phyloP scores from a whole-genome alignment of 1,140 invertebrate species.

The Maconellicoccus hirsutus region DNA sequence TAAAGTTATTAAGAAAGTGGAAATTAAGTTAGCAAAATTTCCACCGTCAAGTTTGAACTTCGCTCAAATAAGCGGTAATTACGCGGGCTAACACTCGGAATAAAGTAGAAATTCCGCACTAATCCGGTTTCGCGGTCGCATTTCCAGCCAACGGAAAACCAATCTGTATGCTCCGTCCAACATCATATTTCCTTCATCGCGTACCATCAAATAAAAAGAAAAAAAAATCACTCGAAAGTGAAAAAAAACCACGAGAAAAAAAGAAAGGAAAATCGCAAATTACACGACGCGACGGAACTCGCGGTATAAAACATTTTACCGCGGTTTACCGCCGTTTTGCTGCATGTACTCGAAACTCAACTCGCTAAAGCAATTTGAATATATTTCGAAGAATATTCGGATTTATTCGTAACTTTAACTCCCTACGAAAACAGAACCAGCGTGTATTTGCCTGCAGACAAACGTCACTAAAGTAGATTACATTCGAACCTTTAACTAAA shows the following conservation, averaged over 20 bases:
- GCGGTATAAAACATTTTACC: background rate
- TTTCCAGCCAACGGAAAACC: too few species aligned
- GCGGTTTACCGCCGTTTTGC: background rate
- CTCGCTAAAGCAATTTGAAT: background rate
- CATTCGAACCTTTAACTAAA: background rate
- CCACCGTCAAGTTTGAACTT: background rate
- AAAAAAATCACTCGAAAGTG: too few species aligned
- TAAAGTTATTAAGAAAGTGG: background rate
- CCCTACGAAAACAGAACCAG: background rate
- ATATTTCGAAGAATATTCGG: slow-evolving; percentile 9
- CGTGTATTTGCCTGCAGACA: background rate
- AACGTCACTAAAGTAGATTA: background rate
- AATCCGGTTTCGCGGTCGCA: too few species aligned
- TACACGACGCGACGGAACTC: background rate
- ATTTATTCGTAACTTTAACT: slow-evolving; percentile 1
- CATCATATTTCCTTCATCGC: too few species aligned
- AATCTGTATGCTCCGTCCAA: too few species aligned
- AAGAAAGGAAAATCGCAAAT: background rate
- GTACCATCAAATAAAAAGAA: too few species aligned
- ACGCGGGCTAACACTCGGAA: background rate
- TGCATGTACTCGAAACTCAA: background rate
- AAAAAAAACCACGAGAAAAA: background rate
- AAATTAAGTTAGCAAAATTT: background rate
- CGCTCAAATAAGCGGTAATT: background rate
- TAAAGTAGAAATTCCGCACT: background rate